Evolutionary conservation across 2,888 invertebrate species (phyloP).

Genomic region (Graphium colonna): DNA sequence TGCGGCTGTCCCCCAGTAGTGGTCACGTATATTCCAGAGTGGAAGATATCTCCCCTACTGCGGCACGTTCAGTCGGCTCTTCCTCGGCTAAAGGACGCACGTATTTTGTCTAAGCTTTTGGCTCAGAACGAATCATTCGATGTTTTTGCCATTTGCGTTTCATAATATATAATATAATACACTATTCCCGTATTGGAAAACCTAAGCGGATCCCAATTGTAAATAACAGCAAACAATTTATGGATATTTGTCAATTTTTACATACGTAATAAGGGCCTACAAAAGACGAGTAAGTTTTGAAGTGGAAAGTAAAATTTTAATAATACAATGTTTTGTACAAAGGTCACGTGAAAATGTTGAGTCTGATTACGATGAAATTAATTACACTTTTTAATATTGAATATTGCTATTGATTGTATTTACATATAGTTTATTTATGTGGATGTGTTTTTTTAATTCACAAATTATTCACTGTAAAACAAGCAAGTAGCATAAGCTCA

Average conservation of each 20-base stretch:
- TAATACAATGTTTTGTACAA: constrained; percentile 67
- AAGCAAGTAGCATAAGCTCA: constrained; percentile 70
- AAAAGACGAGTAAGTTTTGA: constrained; percentile 30
- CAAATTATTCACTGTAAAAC: constrained; percentile 62
- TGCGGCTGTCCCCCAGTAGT: constrained; percentile 72
- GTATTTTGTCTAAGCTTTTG: constrained; percentile 73
- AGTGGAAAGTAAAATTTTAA: constrained; percentile 45
- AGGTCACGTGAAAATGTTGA: constrained; percentile 63
- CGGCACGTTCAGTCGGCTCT: constrained; percentile 61
- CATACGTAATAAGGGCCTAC: constrained; percentile 61
- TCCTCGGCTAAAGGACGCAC: constrained; percentile 67
- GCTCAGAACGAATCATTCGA: constrained; percentile 31
- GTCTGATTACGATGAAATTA: constrained; percentile 54
- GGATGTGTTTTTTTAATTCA: constrained; percentile 41
- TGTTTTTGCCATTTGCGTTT: constrained; percentile 24
- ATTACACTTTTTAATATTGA: constrained; percentile 55
- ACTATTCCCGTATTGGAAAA: constrained; percentile 14
- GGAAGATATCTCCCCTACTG: constrained; percentile 70
- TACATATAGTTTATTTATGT: constrained; percentile 53
- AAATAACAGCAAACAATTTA: constrained; percentile 20
- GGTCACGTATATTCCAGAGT: constrained; percentile 78
- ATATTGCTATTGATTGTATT: constrained; percentile 39
- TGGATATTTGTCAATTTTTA: constrained; percentile 64
- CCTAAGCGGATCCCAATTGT: constrained; percentile 11
- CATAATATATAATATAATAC: constrained; percentile 25